Evolutionary conservation across 2,113 vertebrate species (phyloP).

Genomic region (Tragelaphus scriptus): DNA sequence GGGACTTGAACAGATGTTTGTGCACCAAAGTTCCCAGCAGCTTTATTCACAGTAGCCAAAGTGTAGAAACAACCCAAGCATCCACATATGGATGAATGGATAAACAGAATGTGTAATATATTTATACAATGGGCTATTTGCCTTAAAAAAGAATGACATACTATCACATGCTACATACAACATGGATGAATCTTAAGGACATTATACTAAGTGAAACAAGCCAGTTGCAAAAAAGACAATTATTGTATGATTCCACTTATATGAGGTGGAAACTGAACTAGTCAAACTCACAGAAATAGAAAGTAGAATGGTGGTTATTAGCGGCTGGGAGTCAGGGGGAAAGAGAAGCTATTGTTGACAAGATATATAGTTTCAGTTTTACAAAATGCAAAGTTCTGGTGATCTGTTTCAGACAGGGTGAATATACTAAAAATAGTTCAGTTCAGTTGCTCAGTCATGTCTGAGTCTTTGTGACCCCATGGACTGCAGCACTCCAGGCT

Average conservation of each 20-base stretch:
- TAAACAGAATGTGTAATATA: background rate
- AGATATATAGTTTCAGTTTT: background rate
- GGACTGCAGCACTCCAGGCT: background rate
- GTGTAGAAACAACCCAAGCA: background rate
- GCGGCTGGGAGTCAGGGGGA: background rate
- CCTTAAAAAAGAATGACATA: constrained; percentile 2
- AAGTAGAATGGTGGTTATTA: background rate
- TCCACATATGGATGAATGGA: background rate
- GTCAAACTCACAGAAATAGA: background rate
- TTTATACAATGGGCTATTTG: background rate
- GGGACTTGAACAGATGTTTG: background rate
- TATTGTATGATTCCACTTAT: background rate
- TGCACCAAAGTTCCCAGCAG: background rate
- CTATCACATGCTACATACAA: background rate
- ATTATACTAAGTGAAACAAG: background rate
- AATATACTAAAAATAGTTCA: background rate
- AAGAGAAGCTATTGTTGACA: background rate
- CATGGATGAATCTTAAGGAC: background rate
- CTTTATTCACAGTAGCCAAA: constrained; percentile 17
- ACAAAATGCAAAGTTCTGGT: background rate
- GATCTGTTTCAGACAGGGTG: background rate
- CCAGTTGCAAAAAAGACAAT: background rate
- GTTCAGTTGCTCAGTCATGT: background rate
- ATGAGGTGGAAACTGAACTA: background rate
- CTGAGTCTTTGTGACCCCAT: background rate